Percentiles rank a stretch among this genome's conserved stretches.
These are phyloP conservation scores for Plagodis pulveraria DNA, from an alignment of 2,888 invertebrate genomes.

Conservation along the genomic window DNA sequence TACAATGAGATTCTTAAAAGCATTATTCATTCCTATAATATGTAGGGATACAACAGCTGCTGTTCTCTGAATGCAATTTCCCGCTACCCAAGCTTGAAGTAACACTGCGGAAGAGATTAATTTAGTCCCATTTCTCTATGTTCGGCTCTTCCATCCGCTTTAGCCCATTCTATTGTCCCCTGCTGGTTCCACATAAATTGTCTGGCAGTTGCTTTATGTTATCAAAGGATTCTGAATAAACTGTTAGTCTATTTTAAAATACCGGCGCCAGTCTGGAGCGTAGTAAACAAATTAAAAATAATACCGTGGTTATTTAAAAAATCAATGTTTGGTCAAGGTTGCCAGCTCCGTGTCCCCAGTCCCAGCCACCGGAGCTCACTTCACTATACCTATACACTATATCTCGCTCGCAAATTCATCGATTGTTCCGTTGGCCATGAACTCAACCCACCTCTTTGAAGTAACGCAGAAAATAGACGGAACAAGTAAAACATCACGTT, in stretches of 20 bases:
- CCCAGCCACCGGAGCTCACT: conserved; percentile 47
- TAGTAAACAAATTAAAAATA: conserved; percentile 28
- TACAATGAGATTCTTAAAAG: no score
- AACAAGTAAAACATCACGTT: conserved; percentile 54
- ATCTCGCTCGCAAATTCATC: conserved; percentile 48
- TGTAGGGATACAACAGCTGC: conserved; percentile 24
- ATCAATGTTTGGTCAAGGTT: conserved; percentile 52
- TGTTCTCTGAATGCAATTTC: conserved; percentile 42
- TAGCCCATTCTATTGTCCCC: conserved; percentile 33
- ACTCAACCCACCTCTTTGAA: conserved; percentile 60
- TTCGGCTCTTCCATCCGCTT: conserved; percentile 36
- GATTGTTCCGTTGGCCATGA: conserved; percentile 78
- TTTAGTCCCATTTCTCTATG: conserved; percentile 38
- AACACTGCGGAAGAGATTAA: conserved; percentile 45
- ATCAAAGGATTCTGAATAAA: conserved; percentile 14
- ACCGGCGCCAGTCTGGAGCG: conserved; percentile 28
- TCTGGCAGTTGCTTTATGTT: conserved; percentile 21
- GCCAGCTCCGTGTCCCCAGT: conserved; percentile 24
- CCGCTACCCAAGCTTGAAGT: conserved; percentile 26
- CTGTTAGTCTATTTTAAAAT: conserved; percentile 26
- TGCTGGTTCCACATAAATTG: conserved; percentile 33
- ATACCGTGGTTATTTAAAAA: conserved; percentile 35
- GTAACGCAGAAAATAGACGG: conserved; percentile 55
- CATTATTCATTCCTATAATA: no score
- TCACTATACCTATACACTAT: background rate